Conservation (phyloP, 2,797 vertebrate species). For the Clarias platycephalus region DNA sequence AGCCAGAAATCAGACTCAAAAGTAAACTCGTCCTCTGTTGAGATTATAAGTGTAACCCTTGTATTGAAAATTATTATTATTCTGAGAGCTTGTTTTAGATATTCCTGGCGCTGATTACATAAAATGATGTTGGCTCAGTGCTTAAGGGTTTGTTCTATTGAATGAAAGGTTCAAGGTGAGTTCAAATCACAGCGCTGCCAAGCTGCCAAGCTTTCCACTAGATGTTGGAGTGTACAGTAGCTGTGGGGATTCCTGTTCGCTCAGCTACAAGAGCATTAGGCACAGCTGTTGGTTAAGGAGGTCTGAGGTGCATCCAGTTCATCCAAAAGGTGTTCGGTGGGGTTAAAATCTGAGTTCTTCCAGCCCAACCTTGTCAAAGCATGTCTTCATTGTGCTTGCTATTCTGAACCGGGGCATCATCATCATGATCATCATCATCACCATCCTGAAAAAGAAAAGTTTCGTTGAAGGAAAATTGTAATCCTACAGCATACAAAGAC, state of each 20-base stretch:
- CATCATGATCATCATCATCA: not conserved
- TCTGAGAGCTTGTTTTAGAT: not conserved
- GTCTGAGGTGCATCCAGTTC: not conserved
- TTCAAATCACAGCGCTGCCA: not conserved
- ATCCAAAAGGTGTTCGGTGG: not conserved
- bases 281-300: not conserved
- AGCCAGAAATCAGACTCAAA: not conserved
- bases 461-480: not conserved
- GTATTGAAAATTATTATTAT: not conserved
- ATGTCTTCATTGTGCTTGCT: not conserved
- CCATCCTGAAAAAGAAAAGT: too few relatives aligned
- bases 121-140: not conserved
- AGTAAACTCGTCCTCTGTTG: not conserved
- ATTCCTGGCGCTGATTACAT: not conserved
- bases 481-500: not conserved
- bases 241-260: not conserved
- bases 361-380: not conserved
- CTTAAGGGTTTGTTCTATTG: not conserved
- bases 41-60: not conserved
- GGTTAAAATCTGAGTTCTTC: not conserved
- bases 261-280: too few relatives aligned
- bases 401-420: not conserved
- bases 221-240: not conserved
- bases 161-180: not conserved
- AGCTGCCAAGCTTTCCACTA: not conserved